A percentile compares a stretch with the other conserved stretches of the same genome.
Conservation (phyloP, 2,113 vertebrate genomes). For the Pogonocichla stellata region DNA sequence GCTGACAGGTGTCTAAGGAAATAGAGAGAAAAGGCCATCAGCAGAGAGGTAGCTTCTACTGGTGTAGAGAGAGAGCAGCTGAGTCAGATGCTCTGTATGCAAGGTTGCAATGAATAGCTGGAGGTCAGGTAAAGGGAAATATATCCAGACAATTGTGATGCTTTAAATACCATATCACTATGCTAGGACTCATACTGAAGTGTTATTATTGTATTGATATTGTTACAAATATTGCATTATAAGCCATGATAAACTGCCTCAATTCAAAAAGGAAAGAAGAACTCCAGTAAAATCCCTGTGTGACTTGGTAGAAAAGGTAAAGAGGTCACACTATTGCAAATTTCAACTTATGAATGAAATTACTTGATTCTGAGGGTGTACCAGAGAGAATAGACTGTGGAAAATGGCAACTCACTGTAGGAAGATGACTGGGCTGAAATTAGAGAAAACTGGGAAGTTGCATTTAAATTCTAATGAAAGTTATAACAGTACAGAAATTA, state of each 20-base stretch:
- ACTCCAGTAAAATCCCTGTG: neutral
- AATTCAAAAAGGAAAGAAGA: neutral
- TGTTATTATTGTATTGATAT: neutral
- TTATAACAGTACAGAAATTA: neutral
- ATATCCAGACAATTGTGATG: neutral
- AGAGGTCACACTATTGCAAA: neutral
- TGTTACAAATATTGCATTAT: neutral
- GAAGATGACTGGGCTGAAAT: neutral
- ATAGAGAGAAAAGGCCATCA: neutral
- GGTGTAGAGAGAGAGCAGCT: neutral
- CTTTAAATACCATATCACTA: neutral
- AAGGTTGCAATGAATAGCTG: neutral
- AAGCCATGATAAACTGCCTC: neutral
- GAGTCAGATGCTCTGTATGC: neutral
- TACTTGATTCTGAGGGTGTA: neutral
- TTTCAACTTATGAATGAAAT: neutral
- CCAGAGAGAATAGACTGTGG: neutral
- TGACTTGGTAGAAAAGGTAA: neutral
- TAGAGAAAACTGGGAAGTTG: neutral
- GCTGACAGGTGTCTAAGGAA: neutral
- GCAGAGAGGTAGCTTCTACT: neutral
- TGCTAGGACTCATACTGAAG: neutral
- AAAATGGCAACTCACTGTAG: neutral
- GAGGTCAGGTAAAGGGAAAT: neutral
- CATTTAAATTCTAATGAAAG: neutral